Evolutionary conservation across 2,888 invertebrate genomes (phyloP), one percentile per base, ranked within the genome.

Genomic region (Rhyacophila evoluta): DNA sequence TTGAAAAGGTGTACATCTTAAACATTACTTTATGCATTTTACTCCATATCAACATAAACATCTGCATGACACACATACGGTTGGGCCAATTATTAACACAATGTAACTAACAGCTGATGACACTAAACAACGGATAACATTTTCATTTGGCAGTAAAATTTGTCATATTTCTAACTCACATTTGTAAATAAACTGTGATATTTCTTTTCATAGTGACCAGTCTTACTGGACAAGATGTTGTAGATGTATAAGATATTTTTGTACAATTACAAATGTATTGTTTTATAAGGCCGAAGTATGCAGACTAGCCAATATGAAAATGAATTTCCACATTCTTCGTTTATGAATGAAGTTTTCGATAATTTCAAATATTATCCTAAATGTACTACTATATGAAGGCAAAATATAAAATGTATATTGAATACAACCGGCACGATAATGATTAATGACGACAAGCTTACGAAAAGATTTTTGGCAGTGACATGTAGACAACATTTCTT

Each of bases 381-480:
- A 70, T 39, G 41, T 78, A 69, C 67, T 39, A 33, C 72, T 33
- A 75, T 25, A 25, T 19, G 1, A 19, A 67, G 38, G 77, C 77
- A 77, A 77, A 73, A 68, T 2, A 39, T 72, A 55, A 29, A 41
- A 38, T 39, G 6, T 55, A 2, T 19, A 70, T 29, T 71, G 70
- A 29, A 78, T 55, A 75, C 28, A 36, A 39, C 74, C 70, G 69
- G 69, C 75, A 75, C 69, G 71, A 78, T 19, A 38, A 71, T 71
- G 12, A 55, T 55, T 10, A 10, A 55, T 19, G 55, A 55, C 77
- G 79, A 79, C 76, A 81, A 81, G 81, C 81, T 78, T 79, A 81
- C 79, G 29, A 79, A 80, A 79, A 78, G 78, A 76, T 68, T 76
- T 39, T 75, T 81, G 81, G 81, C 81, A 81, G 81, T 81, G 81